A percentile compares a stretch with the other conserved stretches of the same genome.
Conservation (phyloP, 2,888 invertebrate species). For the Blastobasis adustella region DNA sequence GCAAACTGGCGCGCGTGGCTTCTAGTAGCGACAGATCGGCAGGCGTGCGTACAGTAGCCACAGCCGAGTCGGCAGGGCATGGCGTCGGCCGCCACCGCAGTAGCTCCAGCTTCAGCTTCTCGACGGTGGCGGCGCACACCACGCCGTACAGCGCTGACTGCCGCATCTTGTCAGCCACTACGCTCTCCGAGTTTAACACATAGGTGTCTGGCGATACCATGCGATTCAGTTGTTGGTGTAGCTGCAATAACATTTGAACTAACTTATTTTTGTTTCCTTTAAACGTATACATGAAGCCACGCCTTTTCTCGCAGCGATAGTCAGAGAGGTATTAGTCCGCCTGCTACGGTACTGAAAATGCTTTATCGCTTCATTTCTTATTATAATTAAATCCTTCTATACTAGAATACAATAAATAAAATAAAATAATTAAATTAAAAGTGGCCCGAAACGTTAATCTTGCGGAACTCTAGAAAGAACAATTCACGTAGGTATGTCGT, state of each 20-base stretch:
- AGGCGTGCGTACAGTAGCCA: conserved; percentile 22
- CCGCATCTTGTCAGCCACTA: conserved; percentile 5
- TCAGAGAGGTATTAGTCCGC: too few relatives aligned
- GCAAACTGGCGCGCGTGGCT: conserved; percentile 19
- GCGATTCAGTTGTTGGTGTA: conserved; percentile 20
- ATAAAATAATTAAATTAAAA: too few relatives aligned
- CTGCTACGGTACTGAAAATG: too few relatives aligned
- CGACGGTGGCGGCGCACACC: conserved; percentile 19
- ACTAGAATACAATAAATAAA: too few relatives aligned
- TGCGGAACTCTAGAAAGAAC: too few relatives aligned
- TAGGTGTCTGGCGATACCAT: conserved; percentile 23
- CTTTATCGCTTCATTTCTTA: too few relatives aligned
- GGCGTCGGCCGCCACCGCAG: conserved; percentile 24
- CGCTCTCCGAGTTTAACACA: conserved; percentile 23
- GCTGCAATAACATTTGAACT: conserved; percentile 15
- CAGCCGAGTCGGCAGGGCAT: conserved; percentile 17
- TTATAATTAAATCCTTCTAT: too few relatives aligned
- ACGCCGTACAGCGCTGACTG: conserved; percentile 21
- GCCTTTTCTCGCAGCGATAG: background rate
- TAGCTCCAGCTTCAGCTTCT: conserved; percentile 18
- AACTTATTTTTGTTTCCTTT: background rate
- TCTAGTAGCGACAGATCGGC: conserved; percentile 23
- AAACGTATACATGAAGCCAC: background rate
- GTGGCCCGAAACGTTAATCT: too few relatives aligned
- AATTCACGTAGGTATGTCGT: too few relatives aligned